phyloP scores from a whole-genome alignment of 2,888 invertebrate species.

The Scaptomyza parva region DNA sequence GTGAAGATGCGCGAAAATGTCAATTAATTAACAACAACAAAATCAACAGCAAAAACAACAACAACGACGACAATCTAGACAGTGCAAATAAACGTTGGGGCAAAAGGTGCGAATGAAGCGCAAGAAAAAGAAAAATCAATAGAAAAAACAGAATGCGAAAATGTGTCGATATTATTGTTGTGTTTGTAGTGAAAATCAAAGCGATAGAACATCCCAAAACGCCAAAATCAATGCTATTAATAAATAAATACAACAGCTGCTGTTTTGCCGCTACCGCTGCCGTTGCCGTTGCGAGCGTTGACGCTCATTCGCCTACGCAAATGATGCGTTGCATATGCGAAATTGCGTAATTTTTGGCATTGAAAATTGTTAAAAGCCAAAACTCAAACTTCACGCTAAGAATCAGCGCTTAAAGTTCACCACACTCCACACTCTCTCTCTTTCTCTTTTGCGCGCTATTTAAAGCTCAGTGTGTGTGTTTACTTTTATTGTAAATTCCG shows the following conservation, averaged over 20 bases:
- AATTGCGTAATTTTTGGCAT: conserved; percentile 59
- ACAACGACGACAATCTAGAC: conserved; percentile 39
- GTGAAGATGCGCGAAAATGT: conserved; percentile 68
- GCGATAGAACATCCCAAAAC: conserved; percentile 16
- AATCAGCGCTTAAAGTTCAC: conserved; percentile 58
- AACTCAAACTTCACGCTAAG: conserved; percentile 45
- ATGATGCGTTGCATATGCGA: conserved; percentile 65
- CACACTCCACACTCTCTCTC: conserved; percentile 19
- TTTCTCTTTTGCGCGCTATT: conserved; percentile 12
- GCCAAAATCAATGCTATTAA: conserved; percentile 56
- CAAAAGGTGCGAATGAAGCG: conserved; percentile 78
- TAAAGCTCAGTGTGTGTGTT: conserved; percentile 40
- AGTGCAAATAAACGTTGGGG: conserved; percentile 55
- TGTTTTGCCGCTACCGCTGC: too few relatives aligned
- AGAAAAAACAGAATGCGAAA: conserved; percentile 63
- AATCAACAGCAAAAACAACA: too few relatives aligned
- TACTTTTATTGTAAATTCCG: conserved; percentile 56
- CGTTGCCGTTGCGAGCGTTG: conserved; percentile 5
- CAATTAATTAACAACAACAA: conserved; percentile 68
- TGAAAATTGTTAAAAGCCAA: conserved; percentile 33
- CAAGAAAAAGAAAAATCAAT: conserved; percentile 79
- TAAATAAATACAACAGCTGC: conserved; percentile 52
- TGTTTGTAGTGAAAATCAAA: conserved; percentile 41
- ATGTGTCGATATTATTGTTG: conserved; percentile 61
- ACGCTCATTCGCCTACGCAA: conserved; percentile 51